These are phyloP conservation scores for Cryptoprocta ferox DNA, from an alignment of 2,797 vertebrate species.

Conservation along the genomic window DNA sequence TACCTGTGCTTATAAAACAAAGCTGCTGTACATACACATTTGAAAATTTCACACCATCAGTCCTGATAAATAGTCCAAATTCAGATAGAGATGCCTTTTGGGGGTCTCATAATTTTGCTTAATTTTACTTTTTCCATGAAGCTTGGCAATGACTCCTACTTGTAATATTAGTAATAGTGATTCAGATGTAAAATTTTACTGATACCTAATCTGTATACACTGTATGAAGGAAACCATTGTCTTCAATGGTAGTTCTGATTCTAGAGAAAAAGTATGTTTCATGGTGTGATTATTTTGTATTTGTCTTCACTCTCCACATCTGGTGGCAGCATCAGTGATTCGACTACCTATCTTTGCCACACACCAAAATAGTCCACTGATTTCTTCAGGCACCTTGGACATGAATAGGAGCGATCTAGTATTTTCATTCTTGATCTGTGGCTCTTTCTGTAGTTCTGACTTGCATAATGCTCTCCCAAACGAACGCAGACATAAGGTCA, in stretches of 20 bases:
- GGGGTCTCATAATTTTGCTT: background rate
- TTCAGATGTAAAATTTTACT: background rate
- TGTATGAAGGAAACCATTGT: background rate
- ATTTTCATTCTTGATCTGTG: background rate
- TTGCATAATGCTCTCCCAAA: background rate
- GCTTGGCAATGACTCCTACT: background rate
- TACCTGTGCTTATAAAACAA: background rate
- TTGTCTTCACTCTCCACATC: background rate
- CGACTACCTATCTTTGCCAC: background rate
- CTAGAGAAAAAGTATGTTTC: background rate
- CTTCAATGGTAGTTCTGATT: background rate
- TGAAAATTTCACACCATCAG: background rate
- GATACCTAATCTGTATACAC: background rate
- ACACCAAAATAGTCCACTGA: background rate
- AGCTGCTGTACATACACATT: background rate
- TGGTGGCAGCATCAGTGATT: background rate
- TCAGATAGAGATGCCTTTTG: background rate
- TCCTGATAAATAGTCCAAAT: background rate
- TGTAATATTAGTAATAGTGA: background rate
- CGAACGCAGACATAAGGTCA: background rate
- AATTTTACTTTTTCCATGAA: slow-evolving; percentile 12
- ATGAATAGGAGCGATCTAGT: background rate
- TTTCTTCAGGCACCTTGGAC: background rate
- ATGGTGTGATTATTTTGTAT: background rate
- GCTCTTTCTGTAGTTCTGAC: background rate